Evolutionary conservation across 2,797 vertebrate species (phyloP), one percentile per base, ranked within the genome.

Genomic region (Argyrosomus regius): DNA sequence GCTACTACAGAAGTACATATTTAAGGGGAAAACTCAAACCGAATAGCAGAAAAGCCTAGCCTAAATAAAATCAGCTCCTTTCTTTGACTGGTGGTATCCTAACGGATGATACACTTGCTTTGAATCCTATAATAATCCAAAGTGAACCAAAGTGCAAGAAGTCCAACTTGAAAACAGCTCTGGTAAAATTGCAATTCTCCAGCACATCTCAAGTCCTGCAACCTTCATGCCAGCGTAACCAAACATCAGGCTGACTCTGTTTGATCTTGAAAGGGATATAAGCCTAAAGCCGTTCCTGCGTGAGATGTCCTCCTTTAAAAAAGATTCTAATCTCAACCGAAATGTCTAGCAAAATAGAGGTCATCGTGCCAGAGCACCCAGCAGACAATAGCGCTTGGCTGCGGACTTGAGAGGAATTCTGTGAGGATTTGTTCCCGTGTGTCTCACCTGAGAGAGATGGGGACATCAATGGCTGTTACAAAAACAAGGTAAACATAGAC

Each of bases 251-350:
- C 87, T 77, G 83, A 78, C 88, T 90, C 73, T 77, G 89, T 94
- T 94, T 94, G 91, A 95, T 94, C 93, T 93, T 90, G 90, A 93
- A 92, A 91, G 89, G 92, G 91, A 94, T 91, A 90, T 87, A 92
- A 89, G 90, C 88, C 92, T 88, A 88, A 90, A 92, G 86, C 90
- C 87, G 75, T 80, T 90, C 75, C 88, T 85, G 88, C 89, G 89
- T 87, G 90, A 93, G 88, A 90, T 90, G 91, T 93, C 93, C 88
- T 91, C 89, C 88, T 92, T 91, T 92, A 92, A 88, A 9, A 94
- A 92, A 90, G 91, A 94, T 94, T 93, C 80, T 90, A 92, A 95
- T 95, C 94, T 95, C 87, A 69, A 75, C 83, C 84, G 84, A 93
- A 94, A 93, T 90, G 89, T 91, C 93, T 89, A 71, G 81, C 80